These are phyloP conservation scores for Synanthedon myopaeformis DNA, from an alignment of 2,888 invertebrate genomes.

Conservation along the genomic window DNA sequence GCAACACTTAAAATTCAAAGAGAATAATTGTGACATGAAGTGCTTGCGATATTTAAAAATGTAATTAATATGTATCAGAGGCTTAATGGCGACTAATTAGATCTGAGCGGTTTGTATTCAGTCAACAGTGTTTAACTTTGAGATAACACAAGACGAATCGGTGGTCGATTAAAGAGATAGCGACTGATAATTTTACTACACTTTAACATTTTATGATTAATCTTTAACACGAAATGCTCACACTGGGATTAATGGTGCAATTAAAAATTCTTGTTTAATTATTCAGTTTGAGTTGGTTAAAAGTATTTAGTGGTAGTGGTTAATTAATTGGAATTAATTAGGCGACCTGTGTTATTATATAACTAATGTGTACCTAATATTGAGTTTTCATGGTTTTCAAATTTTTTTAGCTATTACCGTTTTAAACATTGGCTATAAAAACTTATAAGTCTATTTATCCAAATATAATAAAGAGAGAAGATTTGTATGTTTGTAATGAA, in stretches of 20 bases:
- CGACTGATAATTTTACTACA: not conserved
- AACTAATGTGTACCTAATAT: too few species aligned
- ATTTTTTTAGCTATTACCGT: too few species aligned
- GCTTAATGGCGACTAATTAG: conserved; percentile 41
- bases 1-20: too few species aligned
- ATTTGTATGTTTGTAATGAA: too few species aligned
- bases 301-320: too few species aligned
- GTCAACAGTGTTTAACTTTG: conserved; percentile 14
- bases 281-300: not conserved
- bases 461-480: too few species aligned
- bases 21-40: not conserved
- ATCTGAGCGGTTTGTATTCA: conserved; percentile 21
- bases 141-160: conserved; percentile 22
- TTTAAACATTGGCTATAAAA: too few species aligned
- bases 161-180: conserved; percentile 4
- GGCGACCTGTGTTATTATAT: too few species aligned
- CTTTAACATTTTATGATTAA: not conserved
- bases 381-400: too few species aligned
- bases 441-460: too few species aligned
- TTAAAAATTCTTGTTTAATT: not conserved
- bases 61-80: conserved; percentile 43
- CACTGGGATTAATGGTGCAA: not conserved
- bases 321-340: too few species aligned
- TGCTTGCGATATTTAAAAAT: conserved; percentile 5
- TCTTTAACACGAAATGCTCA: not conserved